A percentile compares a stretch with the other conserved stretches of the same genome.
Conservation (phyloP, 1,140 invertebrate species). For the Spodoptera litura region DNA sequence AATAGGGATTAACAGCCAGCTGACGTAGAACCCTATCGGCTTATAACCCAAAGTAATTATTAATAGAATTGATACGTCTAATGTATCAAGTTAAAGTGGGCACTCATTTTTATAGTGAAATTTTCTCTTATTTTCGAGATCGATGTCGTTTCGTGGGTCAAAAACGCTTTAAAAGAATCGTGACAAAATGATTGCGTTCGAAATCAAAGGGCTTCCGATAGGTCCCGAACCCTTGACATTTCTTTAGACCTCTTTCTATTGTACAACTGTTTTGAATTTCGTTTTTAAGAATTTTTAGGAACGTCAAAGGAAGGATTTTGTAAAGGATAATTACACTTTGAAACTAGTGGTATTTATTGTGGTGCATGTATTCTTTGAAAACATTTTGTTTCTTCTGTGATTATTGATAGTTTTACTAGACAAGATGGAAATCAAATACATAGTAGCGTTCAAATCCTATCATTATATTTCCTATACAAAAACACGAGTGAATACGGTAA, state of each 20-base stretch:
- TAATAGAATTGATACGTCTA: constrained; percentile 32
- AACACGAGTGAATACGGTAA: no score
- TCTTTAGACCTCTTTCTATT: background rate
- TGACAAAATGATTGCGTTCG: constrained; percentile 32
- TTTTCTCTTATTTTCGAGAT: constrained; percentile 14
- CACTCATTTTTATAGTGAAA: background rate
- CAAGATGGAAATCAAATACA: no score
- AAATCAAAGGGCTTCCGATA: constrained; percentile 43
- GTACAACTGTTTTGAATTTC: constrained; percentile 4
- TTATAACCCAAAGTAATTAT: constrained; percentile 30
- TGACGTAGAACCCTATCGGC: constrained; percentile 9
- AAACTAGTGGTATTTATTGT: background rate
- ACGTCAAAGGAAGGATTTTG: background rate
- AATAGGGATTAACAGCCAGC: constrained; percentile 48
- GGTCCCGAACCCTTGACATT: background rate
- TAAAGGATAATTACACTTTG: background rate
- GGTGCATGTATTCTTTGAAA: no score
- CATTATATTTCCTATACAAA: no score
- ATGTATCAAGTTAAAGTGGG: constrained; percentile 11
- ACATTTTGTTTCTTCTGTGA: no score
- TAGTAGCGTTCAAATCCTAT: no score
- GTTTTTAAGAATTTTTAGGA: background rate
- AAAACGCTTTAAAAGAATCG: constrained; percentile 33
- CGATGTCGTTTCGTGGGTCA: constrained; percentile 27
- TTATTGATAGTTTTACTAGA: no score